Evolutionary conservation across 2,113 vertebrate genomes (phyloP), one percentile per base, ranked within the genome.

Genomic region (Ammodytes dubius): DNA sequence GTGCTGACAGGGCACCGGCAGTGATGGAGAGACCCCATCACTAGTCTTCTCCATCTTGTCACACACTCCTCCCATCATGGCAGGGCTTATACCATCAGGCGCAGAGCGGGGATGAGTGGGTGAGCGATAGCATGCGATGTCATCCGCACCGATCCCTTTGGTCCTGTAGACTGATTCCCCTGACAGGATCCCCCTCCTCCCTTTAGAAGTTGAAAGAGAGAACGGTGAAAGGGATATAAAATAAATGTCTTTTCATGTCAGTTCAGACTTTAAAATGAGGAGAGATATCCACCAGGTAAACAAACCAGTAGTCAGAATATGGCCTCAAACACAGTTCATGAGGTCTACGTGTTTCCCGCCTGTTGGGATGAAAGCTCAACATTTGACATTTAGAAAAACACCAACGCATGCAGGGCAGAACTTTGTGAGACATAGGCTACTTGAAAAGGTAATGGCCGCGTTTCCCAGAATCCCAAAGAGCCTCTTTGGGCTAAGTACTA

Each of bases 151-250:
- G 70, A 56, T 58, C 61, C 39, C 14, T 67, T 27, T 50, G 71
- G 37, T 63, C 82, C 82, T 89, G 84, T 74, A 87, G 89, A 87
- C 88, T 92, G 92, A 82, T 79, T 73, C 70, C 70, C 53, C 57
- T 59, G 61, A 86, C 57, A 70, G 52, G 17, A 66, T 2, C 39
- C 50, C 53, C 53, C 12, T 40, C 12, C 1, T 8, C 47, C 13
- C 27, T 27, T 4, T 3, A 46, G 15, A 50, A 13, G 10, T 5
- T 50, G 40, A 79, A 66, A 53, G 49, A 70, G 68, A 69, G 64
- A 74, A 58, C 71, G 67, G 75, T 42, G 50, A 83, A 49, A 64
- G 13, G 27, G 46, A 56, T 54, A 69, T 27, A 79, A 49, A 78
- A 19, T 54, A 39, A 57, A 46, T 50, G 66, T 49, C 67, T 54